Evolutionary conservation across 2,797 vertebrate species (phyloP), one percentile per base, ranked within the genome.

Genomic region (Euthynnus affinis): DNA sequence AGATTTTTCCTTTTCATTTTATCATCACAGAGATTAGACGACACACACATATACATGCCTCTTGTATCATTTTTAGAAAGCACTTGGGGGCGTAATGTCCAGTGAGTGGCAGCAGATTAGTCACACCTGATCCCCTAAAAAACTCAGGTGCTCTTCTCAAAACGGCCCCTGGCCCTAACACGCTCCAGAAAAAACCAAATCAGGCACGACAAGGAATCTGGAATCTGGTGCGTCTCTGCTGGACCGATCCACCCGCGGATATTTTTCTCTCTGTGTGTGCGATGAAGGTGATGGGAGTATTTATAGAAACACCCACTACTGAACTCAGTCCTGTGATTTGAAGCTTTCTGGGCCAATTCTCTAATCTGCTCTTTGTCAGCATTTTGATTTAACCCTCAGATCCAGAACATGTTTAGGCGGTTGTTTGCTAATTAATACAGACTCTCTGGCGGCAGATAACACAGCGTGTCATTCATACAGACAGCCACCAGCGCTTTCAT

Each of bases 371-470:
- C 75, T 87, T 88, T 85, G 88, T 89, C 81, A 78, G 86, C 59
- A 17, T 85, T 87, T 82, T 88, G 85, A 88, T 89, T 88, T 85
- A 81, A 86, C 80, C 83, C 84, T 90, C 88, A 82, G 88, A 88
- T 88, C 80, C 70, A 71, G 66, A 84, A 81, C 85, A 82, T 76
- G 80, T 85, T 87, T 81, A 78, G 85, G 75, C 23, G 37, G 70
- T 85, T 91, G 85, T 88, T 87, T 83, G 80, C 82, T 90, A 88
- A 90, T 90, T 86, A 90, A 88, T 82, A 86, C 71, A 72, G 83
- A 85, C 72, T 76, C 83, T 75, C 62, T 59, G 80, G 78, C 15
- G 32, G 72, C 62, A 79, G 85, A 89, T 88, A 88, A 85, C 82
- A 78, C 73, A 40, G 86, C 75, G 66, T 85, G 76, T 88, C 85